A percentile compares a stretch with the other conserved stretches of the same genome.
Conservation (phyloP, 2,797 vertebrate genomes). For the Brotula barbata region DNA sequence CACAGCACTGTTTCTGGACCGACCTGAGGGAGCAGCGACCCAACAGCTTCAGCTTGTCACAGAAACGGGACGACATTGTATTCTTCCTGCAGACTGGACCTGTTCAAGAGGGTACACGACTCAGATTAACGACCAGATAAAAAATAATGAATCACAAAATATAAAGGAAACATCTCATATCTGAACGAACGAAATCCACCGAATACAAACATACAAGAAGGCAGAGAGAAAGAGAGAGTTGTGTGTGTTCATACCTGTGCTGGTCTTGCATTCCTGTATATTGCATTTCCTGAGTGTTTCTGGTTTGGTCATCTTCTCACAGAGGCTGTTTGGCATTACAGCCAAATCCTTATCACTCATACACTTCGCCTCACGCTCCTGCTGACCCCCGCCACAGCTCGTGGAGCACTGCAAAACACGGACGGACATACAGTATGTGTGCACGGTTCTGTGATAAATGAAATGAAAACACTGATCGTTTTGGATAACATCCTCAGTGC, state of each 20-base stretch:
- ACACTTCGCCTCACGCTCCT: slow-evolving; percentile 73
- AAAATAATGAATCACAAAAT: too few species aligned
- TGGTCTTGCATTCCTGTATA: slow-evolving; percentile 71
- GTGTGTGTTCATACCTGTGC: slow-evolving; percentile 9
- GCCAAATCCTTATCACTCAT: slow-evolving; percentile 57
- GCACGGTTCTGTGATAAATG: not conserved
- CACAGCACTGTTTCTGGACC: slow-evolving; percentile 80
- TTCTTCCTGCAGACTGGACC: slow-evolving; percentile 75
- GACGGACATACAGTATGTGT: slow-evolving; percentile 22
- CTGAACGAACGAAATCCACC: too few species aligned
- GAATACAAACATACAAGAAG: not conserved
- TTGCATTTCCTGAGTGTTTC: slow-evolving; percentile 74
- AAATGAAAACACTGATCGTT: not conserved
- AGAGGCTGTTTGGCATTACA: slow-evolving; percentile 65
- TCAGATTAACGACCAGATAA: not conserved
- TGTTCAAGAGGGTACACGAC: slow-evolving; percentile 28
- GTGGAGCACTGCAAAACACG: slow-evolving; percentile 72
- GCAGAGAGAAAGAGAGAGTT: not conserved
- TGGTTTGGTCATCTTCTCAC: slow-evolving; percentile 70
- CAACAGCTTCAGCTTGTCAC: slow-evolving; percentile 80
- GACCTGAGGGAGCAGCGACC: slow-evolving; percentile 79
- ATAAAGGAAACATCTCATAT: not conserved
- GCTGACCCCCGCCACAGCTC: slow-evolving; percentile 76
- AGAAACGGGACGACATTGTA: slow-evolving; percentile 80
- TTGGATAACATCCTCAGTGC: not conserved